Percentiles rank a stretch among this genome's conserved stretches.
Evolutionary conservation across 2,888 invertebrate genomes (phyloP).

Genomic region (Agrotis exclamationis): DNA sequence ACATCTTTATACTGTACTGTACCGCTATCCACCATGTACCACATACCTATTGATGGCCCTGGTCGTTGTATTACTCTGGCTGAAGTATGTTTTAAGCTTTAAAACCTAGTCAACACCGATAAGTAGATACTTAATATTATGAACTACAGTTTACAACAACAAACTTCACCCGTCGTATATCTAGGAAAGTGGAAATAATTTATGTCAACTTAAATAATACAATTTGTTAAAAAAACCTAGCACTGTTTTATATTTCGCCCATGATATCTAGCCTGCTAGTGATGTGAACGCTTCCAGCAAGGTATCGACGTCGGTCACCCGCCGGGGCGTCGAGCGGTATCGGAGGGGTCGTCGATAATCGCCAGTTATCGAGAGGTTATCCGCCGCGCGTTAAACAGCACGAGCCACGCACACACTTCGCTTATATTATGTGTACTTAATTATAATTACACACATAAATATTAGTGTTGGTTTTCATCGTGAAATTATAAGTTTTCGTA

Average conservation of each 20-base stretch:
- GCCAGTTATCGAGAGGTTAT: slow-evolving; percentile 69
- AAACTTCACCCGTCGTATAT: too few species aligned
- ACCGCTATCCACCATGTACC: too few species aligned
- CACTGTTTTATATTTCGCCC: too few species aligned
- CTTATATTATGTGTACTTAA: slow-evolving; percentile 11
- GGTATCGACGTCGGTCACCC: slow-evolving; percentile 52
- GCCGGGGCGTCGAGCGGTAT: slow-evolving; percentile 28
- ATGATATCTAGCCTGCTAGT: slow-evolving; percentile 31
- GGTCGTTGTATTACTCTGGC: too few species aligned
- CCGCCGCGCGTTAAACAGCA: slow-evolving; percentile 68
- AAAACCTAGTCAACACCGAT: too few species aligned
- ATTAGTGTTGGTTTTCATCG: slow-evolving; percentile 10
- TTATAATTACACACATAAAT: slow-evolving; percentile 38
- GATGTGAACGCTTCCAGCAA: slow-evolving; percentile 45
- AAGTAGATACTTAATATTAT: too few species aligned
- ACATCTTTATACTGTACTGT: background rate
- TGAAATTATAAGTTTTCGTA: background rate
- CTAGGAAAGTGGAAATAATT: too few species aligned
- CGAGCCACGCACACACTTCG: slow-evolving; percentile 68
- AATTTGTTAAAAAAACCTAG: background rate
- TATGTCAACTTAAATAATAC: background rate
- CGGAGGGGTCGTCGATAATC: slow-evolving; percentile 65
- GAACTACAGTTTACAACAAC: too few species aligned
- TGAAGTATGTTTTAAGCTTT: background rate
- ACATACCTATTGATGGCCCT: background rate